phyloP scores from a whole-genome alignment of 1,140 invertebrate genomes.

The Hyles vespertilio region DNA sequence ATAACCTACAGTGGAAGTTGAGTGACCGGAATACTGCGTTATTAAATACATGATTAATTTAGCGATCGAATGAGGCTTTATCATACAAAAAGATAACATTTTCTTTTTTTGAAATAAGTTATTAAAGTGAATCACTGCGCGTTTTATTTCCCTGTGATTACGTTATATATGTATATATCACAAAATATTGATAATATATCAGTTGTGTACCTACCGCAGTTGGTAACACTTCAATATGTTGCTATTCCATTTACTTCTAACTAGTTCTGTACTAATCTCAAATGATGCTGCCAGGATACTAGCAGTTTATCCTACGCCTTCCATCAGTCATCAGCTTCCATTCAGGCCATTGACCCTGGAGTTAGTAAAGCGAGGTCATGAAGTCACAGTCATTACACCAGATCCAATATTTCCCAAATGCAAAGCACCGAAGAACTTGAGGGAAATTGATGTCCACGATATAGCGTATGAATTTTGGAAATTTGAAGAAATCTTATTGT shows the following conservation, averaged over 20 bases:
- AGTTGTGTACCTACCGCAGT: constrained; percentile 8
- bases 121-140: too few species aligned
- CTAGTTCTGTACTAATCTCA: background rate
- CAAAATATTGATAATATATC: constrained; percentile 15
- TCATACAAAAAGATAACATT: too few species aligned
- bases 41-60: too few species aligned
- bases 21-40: too few species aligned
- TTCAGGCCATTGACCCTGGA: background rate
- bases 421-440: background rate
- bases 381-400: background rate
- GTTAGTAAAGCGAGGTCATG: constrained; percentile 2
- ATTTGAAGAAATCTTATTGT: too few species aligned
- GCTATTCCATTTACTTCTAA: background rate
- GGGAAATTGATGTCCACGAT: constrained; percentile 2
- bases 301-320: background rate
- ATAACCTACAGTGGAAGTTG: too few species aligned
- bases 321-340: constrained; percentile 1
- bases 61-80: too few species aligned
- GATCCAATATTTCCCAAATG: constrained; percentile 1
- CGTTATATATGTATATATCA: background rate
- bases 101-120: too few species aligned
- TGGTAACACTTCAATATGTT: background rate
- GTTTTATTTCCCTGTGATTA: too few species aligned
- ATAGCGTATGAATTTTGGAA: background rate
- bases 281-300: background rate